phyloP scores from a whole-genome alignment of 2,888 invertebrate species.

The Heteromyza rotundicornis region DNA sequence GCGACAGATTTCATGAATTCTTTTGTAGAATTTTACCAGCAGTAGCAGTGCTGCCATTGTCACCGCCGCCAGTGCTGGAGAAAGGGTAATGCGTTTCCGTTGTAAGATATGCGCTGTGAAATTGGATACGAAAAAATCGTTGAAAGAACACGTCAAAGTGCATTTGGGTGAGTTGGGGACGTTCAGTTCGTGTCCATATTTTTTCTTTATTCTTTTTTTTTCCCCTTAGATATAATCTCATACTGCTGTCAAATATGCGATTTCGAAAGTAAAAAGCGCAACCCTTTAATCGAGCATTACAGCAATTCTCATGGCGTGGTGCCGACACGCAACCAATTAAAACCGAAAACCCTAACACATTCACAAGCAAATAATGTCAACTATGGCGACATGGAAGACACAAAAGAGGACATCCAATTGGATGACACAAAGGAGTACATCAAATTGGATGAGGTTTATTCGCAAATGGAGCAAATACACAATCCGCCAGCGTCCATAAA shows the following conservation, averaged over 20 bases:
- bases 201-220: too few relatives aligned
- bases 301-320: constrained; percentile 34
- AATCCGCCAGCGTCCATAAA: constrained; percentile 2
- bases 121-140: constrained; percentile 42
- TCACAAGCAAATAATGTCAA: too few relatives aligned
- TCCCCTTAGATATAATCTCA: constrained; percentile 35
- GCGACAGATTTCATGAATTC: too few relatives aligned
- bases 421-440: too few relatives aligned
- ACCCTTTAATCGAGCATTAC: constrained; percentile 44
- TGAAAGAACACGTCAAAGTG: constrained; percentile 49
- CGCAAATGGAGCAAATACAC: constrained; percentile 19
- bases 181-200: neutral
- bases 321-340: constrained; percentile 34
- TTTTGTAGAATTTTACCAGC: neutral
- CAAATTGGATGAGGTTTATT: constrained; percentile 2
- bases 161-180: constrained; percentile 43
- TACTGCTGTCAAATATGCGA: constrained; percentile 46
- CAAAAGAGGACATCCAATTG: neutral
- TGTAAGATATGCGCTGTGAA: constrained; percentile 50
- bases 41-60: neutral
- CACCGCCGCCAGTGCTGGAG: neutral
- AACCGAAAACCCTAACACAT: constrained; percentile 34
- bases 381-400: too few relatives aligned
- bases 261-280: constrained; percentile 41
- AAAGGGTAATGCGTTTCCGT: constrained; percentile 37